phyloP scores from a whole-genome alignment of 1,140 invertebrate species.

The Dendroctonus valens region DNA sequence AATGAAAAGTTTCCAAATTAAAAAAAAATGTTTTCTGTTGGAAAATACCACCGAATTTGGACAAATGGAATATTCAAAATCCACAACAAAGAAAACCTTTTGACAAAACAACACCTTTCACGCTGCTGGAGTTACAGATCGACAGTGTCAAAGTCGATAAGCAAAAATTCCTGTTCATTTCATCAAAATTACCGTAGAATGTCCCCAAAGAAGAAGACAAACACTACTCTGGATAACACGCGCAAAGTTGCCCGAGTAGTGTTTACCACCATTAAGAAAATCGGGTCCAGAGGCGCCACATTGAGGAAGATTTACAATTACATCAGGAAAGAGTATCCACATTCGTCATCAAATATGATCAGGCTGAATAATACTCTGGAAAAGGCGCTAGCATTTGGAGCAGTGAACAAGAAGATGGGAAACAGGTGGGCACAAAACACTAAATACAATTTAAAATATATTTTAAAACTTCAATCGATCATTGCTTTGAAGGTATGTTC shows the following conservation, averaged over 20 bases:
- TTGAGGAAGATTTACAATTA: constrained; percentile 36
- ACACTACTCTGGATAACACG: neutral
- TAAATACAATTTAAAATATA: neutral
- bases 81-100: too few relatives aligned
- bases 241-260: constrained; percentile 27
- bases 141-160: neutral
- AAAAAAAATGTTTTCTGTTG: too few relatives aligned
- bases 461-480: neutral
- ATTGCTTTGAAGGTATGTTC: constrained; percentile 5
- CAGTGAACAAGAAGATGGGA: constrained; percentile 28
- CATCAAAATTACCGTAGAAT: constrained; percentile 31
- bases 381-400: constrained; percentile 35
- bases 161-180: constrained; percentile 14
- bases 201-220: constrained; percentile 10
- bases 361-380: constrained; percentile 29
- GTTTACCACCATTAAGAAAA: constrained; percentile 34
- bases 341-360: constrained; percentile 27
- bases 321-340: constrained; percentile 33
- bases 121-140: too few relatives aligned
- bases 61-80: too few relatives aligned
- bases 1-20: too few relatives aligned
- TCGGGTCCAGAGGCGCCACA: constrained; percentile 31
- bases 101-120: too few relatives aligned
- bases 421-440: constrained; percentile 6
- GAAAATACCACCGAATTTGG: too few relatives aligned